These are phyloP conservation scores for Drosophila greeni DNA, from an alignment of 2,888 invertebrate species.

Conservation along the genomic window DNA sequence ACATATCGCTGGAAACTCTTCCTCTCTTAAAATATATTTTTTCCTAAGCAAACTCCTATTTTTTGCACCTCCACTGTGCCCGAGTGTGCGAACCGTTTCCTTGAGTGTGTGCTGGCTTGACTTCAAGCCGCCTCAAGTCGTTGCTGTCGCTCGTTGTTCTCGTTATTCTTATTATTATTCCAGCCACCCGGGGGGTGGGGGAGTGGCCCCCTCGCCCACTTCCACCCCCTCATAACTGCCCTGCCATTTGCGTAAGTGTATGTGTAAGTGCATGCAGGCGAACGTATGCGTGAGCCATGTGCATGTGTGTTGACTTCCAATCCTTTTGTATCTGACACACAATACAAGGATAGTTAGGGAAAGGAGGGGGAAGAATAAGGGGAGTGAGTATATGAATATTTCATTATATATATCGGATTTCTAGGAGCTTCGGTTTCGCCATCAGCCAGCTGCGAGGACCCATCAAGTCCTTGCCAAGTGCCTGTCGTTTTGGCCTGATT, in stretches of 20 bases:
- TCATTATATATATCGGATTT: constrained; percentile 69
- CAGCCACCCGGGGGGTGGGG: constrained; percentile 15
- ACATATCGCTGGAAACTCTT: too few species aligned
- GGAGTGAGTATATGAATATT: constrained; percentile 59
- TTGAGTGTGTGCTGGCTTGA: constrained; percentile 28
- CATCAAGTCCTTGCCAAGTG: constrained; percentile 42
- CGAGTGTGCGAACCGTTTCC: constrained; percentile 17
- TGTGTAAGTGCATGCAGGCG: constrained; percentile 20
- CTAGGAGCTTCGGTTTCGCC: constrained; percentile 47
- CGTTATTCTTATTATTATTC: constrained; percentile 69
- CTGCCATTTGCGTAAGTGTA: constrained; percentile 30
- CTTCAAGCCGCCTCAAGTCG: constrained; percentile 60
- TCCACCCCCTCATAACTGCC: constrained; percentile 14
- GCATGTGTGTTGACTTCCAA: constrained; percentile 46
- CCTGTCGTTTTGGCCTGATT: constrained; percentile 52
- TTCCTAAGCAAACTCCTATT: background rate
- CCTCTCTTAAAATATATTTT: background rate
- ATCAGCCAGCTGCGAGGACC: constrained; percentile 46
- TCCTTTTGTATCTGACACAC: constrained; percentile 65
- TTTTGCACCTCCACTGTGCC: background rate
- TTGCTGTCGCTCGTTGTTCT: constrained; percentile 53
- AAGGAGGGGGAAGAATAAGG: background rate
- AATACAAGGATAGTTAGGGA: constrained; percentile 50
- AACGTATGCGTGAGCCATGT: constrained; percentile 8
- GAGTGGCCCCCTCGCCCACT: background rate